phyloP scores from a whole-genome alignment of 2,797 vertebrate genomes.

The Triplophysa yarkandensis region DNA sequence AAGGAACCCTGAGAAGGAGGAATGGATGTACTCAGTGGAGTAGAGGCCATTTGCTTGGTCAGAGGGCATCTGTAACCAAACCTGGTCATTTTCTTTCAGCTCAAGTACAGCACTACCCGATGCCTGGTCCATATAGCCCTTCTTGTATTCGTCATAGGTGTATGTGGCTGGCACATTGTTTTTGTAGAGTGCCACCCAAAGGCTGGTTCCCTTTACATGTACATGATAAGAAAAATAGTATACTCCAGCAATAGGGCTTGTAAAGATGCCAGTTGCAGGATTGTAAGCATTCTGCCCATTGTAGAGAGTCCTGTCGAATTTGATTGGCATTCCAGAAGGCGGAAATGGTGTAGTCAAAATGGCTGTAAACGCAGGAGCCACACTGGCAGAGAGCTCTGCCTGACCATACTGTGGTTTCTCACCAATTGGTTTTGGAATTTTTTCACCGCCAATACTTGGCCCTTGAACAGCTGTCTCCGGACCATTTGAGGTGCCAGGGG shows the following conservation, averaged over 20 bases:
- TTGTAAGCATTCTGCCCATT: constrained; percentile 97
- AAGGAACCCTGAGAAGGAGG: constrained; percentile 97
- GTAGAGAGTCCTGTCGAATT: constrained; percentile 96
- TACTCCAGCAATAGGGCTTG: constrained; percentile 90
- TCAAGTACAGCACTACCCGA: constrained; percentile 97
- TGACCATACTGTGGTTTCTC: constrained; percentile 84
- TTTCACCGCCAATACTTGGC: constrained; percentile 83
- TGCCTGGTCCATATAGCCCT: constrained; percentile 99
- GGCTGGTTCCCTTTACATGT: constrained; percentile 96
- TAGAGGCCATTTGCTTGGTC: constrained; percentile 98
- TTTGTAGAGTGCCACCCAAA: constrained; percentile 99
- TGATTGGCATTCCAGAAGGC: constrained; percentile 93
- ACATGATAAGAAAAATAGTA: constrained; percentile 99
- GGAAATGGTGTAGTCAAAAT: constrained; percentile 95
- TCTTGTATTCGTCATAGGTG: constrained; percentile 99
- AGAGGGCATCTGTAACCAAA: constrained; percentile 98
- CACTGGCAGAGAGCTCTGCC: constrained; percentile 84
- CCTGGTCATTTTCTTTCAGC: constrained; percentile 95
- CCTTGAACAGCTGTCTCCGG: constrained; percentile 84
- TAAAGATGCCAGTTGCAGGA: constrained; percentile 91
- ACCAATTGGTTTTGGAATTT: constrained; percentile 81
- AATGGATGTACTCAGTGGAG: constrained; percentile 98
- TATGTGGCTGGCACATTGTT: constrained; percentile 99
- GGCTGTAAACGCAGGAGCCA: constrained; percentile 93
- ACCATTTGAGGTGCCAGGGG: constrained; percentile 80